phyloP scores from a whole-genome alignment of 2,888 invertebrate species.

The Ctenicera cuprea region DNA sequence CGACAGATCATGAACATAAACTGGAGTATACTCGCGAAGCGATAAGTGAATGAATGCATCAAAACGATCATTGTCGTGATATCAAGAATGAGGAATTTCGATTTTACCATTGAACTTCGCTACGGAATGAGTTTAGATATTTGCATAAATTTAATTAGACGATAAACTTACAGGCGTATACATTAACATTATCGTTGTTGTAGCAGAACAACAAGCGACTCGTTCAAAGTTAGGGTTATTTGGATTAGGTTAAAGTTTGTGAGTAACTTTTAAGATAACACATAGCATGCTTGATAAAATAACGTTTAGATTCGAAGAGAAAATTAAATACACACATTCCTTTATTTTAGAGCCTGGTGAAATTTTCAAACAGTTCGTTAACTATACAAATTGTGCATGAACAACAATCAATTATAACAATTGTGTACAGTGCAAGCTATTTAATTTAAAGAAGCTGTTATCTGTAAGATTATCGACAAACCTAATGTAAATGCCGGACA shows the following conservation, averaged over 20 bases:
- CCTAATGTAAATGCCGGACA: not conserved
- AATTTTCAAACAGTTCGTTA: no score
- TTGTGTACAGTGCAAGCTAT: no score
- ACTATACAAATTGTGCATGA: no score
- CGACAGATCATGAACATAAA: slow-evolving; percentile 38
- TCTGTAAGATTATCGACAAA: no score
- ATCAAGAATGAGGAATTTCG: not conserved
- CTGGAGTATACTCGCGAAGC: slow-evolving; percentile 18
- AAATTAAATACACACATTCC: no score
- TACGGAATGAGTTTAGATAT: not conserved
- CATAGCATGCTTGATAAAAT: no score
- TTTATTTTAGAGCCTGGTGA: no score
- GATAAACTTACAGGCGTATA: not conserved
- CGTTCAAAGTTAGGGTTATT: not conserved
- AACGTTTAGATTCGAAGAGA: no score
- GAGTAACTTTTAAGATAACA: no score
- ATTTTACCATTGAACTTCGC: not conserved
- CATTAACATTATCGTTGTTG: not conserved
- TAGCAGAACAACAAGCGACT: not conserved
- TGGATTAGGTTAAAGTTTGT: not conserved
- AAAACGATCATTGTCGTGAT: slow-evolving; percentile 4
- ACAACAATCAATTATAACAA: no score
- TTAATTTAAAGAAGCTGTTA: no score
- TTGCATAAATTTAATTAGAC: slow-evolving; percentile 12
- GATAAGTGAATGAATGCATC: slow-evolving; percentile 37